Percentiles rank a stretch among this genome's conserved stretches.
Evolutionary conservation across 2,888 invertebrate species (phyloP).

Genomic region (Tigriopus californicus): DNA sequence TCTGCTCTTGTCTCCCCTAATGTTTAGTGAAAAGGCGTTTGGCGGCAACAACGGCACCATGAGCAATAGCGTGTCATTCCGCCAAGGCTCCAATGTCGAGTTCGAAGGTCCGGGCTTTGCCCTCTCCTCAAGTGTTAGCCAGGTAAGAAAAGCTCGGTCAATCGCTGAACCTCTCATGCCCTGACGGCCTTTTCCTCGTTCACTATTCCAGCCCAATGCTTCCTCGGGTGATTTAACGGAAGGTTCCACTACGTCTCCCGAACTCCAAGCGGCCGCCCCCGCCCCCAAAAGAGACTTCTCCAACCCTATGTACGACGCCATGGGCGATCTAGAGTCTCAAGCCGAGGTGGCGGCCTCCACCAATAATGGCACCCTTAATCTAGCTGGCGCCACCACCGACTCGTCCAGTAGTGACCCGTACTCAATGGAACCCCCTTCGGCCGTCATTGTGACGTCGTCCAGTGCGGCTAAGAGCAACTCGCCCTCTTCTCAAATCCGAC

Average conservation of each 20-base stretch:
- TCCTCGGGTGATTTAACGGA: too few relatives aligned
- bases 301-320: slow-evolving; percentile 92
- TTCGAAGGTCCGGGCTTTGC: slow-evolving; percentile 39
- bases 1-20: not conserved
- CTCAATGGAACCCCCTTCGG: slow-evolving; percentile 62
- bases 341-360: slow-evolving; percentile 18
- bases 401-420: slow-evolving; percentile 35
- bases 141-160: too few relatives aligned
- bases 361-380: not conserved
- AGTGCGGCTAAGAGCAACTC: slow-evolving; percentile 20
- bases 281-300: slow-evolving; percentile 45
- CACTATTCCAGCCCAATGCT: too few relatives aligned
- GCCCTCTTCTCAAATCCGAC: slow-evolving; percentile 44
- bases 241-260: too few relatives aligned
- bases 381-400: slow-evolving; percentile 9
- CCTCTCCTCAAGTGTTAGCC: slow-evolving; percentile 10
- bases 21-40: slow-evolving; percentile 30
- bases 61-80: slow-evolving; percentile 74
- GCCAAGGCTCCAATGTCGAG: slow-evolving; percentile 82
- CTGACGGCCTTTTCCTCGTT: too few relatives aligned
- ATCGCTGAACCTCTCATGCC: too few relatives aligned
- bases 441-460: slow-evolving; percentile 29
- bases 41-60: slow-evolving; percentile 34
- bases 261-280: not conserved
- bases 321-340: slow-evolving; percentile 26